phyloP scores from a whole-genome alignment of 1,140 invertebrate genomes.

The Brachionus calyciflorus region DNA sequence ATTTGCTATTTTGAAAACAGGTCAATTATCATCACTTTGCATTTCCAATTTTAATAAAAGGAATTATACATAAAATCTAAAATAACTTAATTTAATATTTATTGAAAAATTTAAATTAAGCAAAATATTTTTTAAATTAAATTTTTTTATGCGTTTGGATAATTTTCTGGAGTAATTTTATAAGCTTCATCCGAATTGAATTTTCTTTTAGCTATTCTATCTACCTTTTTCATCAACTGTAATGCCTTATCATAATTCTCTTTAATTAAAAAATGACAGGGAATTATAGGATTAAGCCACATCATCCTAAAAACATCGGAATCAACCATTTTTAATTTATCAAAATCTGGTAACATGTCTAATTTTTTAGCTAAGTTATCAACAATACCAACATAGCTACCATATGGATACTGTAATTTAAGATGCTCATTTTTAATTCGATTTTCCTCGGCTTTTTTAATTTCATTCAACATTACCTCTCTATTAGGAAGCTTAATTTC shows the following conservation, averaged over 20 bases:
- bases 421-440: neutral
- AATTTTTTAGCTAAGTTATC: slow-evolving; percentile 18
- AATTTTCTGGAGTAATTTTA: neutral
- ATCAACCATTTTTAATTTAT: neutral
- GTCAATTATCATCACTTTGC: too few species aligned
- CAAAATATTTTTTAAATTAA: too few species aligned
- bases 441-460: neutral
- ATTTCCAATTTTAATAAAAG: too few species aligned
- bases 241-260: neutral
- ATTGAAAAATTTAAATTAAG: too few species aligned
- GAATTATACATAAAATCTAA: too few species aligned
- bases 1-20: too few species aligned
- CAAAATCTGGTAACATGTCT: neutral
- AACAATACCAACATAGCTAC: neutral
- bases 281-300: neutral
- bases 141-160: too few species aligned
- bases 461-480: neutral
- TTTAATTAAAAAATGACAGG: neutral
- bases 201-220: neutral
- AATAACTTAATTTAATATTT: too few species aligned
- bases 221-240: neutral
- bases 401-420: slow-evolving; percentile 33
- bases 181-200: neutral
- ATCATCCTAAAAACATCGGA: neutral
- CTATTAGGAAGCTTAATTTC: neutral